A percentile compares a stretch with the other conserved stretches of the same genome.
Conservation (phyloP, 2,113 vertebrate genomes). For the Barbus barbus region DNA sequence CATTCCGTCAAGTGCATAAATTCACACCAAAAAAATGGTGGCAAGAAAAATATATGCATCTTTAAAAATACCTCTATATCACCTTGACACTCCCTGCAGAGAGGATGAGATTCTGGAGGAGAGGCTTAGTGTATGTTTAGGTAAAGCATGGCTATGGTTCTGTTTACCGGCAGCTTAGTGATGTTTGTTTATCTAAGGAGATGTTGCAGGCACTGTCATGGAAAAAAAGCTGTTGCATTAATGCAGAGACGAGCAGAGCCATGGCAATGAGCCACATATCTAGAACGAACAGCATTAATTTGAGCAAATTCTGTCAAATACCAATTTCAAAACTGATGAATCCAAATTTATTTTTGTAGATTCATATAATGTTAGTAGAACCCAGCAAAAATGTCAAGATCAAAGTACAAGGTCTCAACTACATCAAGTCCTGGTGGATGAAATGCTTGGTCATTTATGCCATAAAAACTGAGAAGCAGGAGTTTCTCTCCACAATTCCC, state of each 20-base stretch:
- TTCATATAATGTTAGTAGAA: background rate
- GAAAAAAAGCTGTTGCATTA: background rate
- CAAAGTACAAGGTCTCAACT: background rate
- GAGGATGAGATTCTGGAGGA: slow-evolving; percentile 7
- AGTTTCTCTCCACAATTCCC: background rate
- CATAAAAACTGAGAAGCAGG: background rate
- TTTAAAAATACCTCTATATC: background rate
- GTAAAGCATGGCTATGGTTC: slow-evolving; percentile 26
- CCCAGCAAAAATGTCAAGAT: background rate
- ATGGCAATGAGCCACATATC: slow-evolving; percentile 12
- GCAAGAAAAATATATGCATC: background rate
- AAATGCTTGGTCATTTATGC: slow-evolving; percentile 1
- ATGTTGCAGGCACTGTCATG: slow-evolving; percentile 30
- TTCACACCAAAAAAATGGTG: background rate
- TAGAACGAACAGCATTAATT: background rate
- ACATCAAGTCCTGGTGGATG: background rate
- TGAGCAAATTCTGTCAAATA: slow-evolving; percentile 14
- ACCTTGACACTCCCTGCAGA: slow-evolving; percentile 24
- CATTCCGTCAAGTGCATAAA: background rate
- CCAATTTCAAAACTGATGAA: slow-evolving; percentile 3
- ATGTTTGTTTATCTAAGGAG: slow-evolving; percentile 49
- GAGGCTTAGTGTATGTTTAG: slow-evolving; percentile 41
- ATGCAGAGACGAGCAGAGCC: background rate
- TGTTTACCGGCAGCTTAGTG: slow-evolving; percentile 43
- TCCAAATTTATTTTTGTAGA: background rate